Evolutionary conservation across 2,888 invertebrate genomes (phyloP).

Genomic region (Zaprionus bogoriensis): DNA sequence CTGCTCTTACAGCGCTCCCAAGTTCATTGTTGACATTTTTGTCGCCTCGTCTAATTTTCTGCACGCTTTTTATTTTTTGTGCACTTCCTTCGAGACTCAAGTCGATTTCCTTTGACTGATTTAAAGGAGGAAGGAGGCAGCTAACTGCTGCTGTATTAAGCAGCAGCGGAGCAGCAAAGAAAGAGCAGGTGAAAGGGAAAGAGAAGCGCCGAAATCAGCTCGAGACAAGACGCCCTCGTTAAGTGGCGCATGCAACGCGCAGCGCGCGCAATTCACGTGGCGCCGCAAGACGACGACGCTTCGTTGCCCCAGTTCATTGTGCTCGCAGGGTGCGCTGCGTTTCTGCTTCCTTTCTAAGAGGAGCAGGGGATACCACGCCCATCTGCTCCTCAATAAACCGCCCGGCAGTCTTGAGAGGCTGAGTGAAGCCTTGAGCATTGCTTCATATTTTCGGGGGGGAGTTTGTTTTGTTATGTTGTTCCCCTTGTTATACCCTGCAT

Average conservation of each 20-base stretch:
- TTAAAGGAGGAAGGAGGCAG: not conserved
- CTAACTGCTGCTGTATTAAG: not conserved
- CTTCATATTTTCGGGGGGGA: too few species aligned
- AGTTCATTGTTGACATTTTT: conserved; percentile 23
- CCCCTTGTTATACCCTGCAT: too few species aligned
- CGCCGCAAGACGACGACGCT: not conserved
- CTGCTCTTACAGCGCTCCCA: not conserved
- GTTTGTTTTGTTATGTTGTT: too few species aligned
- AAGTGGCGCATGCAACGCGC: conserved; percentile 32
- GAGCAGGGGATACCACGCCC: not conserved
- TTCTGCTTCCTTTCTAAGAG: too few species aligned
- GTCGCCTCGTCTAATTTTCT: conserved; percentile 17
- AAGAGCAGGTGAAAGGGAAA: not conserved
- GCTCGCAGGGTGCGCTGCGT: too few species aligned
- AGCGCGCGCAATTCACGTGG: conserved; percentile 5
- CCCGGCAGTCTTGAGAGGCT: too few species aligned
- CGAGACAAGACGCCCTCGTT: conserved; percentile 42
- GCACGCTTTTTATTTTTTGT: not conserved
- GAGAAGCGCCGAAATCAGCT: not conserved
- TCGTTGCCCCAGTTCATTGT: conserved; percentile 24
- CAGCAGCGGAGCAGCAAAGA: too few species aligned
- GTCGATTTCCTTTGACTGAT: conserved; percentile 24
- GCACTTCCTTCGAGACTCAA: conserved; percentile 10
- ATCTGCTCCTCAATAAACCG: not conserved
- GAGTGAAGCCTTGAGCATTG: too few species aligned